A percentile compares a stretch with the other conserved stretches of the same genome.
phyloP scores from a whole-genome alignment of 1,140 invertebrate genomes.

The Drosophila lacteicornis region DNA sequence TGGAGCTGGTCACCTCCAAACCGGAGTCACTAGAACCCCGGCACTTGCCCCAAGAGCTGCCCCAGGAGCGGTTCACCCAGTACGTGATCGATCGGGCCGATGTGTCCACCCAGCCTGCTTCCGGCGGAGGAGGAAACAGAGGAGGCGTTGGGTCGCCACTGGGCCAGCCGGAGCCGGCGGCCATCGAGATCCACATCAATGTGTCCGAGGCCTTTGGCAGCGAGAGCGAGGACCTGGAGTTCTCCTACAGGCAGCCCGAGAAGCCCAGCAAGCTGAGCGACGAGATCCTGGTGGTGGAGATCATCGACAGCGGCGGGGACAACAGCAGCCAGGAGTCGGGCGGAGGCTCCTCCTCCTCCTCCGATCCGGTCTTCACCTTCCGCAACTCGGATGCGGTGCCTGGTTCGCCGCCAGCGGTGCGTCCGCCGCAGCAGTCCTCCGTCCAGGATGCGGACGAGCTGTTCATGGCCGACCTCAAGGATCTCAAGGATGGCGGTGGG shows the following conservation, averaged over 20 bases:
- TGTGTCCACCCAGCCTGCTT: conserved; percentile 70
- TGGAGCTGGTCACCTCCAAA: conserved; percentile 48
- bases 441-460: conserved; percentile 68
- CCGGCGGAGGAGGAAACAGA: conserved; percentile 9
- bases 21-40: conserved; percentile 14
- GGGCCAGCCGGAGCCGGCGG: conserved; percentile 75
- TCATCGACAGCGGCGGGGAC: conserved; percentile 68
- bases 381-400: conserved; percentile 45
- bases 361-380: conserved; percentile 66
- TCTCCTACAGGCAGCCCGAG: conserved; percentile 71
- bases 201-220: conserved; percentile 80
- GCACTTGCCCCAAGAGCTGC: conserved; percentile 16
- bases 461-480: conserved; percentile 73
- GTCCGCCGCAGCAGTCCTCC: conserved; percentile 48
- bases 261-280: conserved; percentile 51
- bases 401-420: conserved; percentile 38
- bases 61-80: conserved; percentile 75
- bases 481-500: conserved; percentile 39
- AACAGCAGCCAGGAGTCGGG: conserved; percentile 54
- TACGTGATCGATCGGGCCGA: conserved; percentile 79
- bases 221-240: conserved; percentile 79
- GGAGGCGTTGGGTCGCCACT: conserved; percentile 39
- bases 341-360: conserved; percentile 17
- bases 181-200: conserved; percentile 83
- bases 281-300: conserved; percentile 83